Conservation (phyloP, 2,888 invertebrate species). For the Sepiola atlantica region DNA sequence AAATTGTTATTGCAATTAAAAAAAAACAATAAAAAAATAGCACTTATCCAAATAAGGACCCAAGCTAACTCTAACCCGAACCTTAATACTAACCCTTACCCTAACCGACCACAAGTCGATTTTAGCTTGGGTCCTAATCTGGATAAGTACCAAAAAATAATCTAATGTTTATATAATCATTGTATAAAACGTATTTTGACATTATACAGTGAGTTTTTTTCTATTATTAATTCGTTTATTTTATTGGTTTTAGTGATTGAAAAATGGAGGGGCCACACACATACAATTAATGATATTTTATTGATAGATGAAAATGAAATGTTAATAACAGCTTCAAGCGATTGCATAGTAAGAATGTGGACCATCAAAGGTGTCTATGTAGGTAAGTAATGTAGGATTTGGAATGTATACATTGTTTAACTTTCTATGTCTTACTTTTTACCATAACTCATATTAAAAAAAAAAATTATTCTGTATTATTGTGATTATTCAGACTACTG, state of each 20-base stretch:
- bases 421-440: background rate
- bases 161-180: no score
- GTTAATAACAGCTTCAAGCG: conserved; percentile 71
- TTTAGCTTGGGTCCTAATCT: no score
- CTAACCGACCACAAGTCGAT: no score
- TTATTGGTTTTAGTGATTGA: conserved; percentile 63
- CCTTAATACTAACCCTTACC: no score
- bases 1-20: no score
- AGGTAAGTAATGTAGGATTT: conserved; percentile 60
- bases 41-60: no score
- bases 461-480: background rate
- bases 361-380: conserved; percentile 73
- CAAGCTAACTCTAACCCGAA: no score
- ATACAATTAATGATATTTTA: conserved; percentile 70
- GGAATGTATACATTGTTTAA: background rate
- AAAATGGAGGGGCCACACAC: conserved; percentile 74
- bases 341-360: conserved; percentile 75
- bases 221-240: background rate
- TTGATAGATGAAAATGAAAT: conserved; percentile 71
- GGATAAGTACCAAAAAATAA: no score
- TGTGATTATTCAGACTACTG: no score
- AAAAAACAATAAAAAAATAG: no score
- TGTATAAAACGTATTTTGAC: no score
- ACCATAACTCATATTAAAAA: background rate
- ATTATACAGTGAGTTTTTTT: background rate